Evolutionary conservation across 2,113 vertebrate genomes (phyloP), one percentile per base, ranked within the genome.

Genomic region (Archilochus colubris): DNA sequence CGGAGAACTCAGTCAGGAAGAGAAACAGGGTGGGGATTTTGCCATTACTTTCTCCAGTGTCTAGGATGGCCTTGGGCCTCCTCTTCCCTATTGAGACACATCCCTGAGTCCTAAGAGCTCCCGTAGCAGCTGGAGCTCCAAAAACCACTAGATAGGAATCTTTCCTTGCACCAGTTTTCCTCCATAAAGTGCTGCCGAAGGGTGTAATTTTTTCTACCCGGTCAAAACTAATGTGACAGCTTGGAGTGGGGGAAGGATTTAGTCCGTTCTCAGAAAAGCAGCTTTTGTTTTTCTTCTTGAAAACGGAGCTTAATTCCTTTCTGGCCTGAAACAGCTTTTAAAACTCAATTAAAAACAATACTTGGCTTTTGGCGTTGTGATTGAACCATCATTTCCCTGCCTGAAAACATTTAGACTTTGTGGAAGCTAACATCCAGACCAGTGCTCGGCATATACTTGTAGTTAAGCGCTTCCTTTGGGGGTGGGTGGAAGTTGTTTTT

Each of bases 371-470:
- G 36, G 36, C 13, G 53, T 43, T 75, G 68, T 3, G 21, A 48
- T 44, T 22, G 53, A 86, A 74, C 61, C 25, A 24, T 7, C 0
- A 0, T 14, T 78, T 91, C 23, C 53, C 61, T 2, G 0, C 40
- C 78, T 31, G 46, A 33, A 91, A 82, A 78, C 31, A 17, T 3
- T 7, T 15, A 0, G 0, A 6, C 50, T 62, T 75, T 78, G 76
- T 91, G 53, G 76, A 83, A 64, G 7, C 67, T 72, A n/a, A n/a
- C 36, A 55, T 16, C 23, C 55, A 81, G 68, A 25, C n/a, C 40
- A 11, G 30, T 10, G 28, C 68, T 75, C 0, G 0, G 9, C 23
- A 22, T 64, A 43, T 43, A 86, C 46, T 50, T 0, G 0, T 48
- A 59, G 82, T 74, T 78, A 57, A 92, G 63, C 9, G 12, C 43